Evolutionary conservation across 2,113 vertebrate genomes (phyloP), one percentile per base, ranked within the genome.

Genomic region (Columba janthina): DNA sequence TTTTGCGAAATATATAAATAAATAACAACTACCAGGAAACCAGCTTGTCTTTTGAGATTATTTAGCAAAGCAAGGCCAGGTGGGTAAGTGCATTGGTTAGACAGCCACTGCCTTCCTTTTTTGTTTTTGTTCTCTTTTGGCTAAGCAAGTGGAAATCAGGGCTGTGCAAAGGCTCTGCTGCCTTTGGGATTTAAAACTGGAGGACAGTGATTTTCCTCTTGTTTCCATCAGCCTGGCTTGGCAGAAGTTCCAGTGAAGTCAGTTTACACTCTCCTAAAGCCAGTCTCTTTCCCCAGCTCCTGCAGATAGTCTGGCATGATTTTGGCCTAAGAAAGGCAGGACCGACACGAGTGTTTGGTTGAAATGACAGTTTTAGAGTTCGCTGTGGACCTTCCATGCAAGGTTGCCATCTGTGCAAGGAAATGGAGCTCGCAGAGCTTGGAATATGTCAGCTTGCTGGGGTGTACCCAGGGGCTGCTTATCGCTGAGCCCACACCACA

Each of bases 351-450:
- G 84, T 20, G 76, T 94, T 94, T 38, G 96, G 94, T 96, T 82
- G 89, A 89, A 94, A 65, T 76, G 87, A 95, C 94, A 78, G 70
- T 93, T 94, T 90, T 28, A 57, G 95, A 94, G 89, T 94, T 95
- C 2, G 0, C 93, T 26, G 87, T 92, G 94, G 95, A 89, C 91
- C 87, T 96, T 92, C 95, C 93, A 94, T 94, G 84, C 93, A 24
- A 96, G 93, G 95, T 94, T 94, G 93, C 94, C 94, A 95, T 97
- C 95, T 94, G 89, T 97, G 94, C 95, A 44, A 95, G 96, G 95
- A 97, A 96, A 93, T 72, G 4, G 54, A 95, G 92, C 94, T 95
- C 6, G 0, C 54, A 6, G 96, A 73, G 85, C 65, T 42, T 90
- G 96, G 96, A 97, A 91, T 36, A 58, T 48, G 77, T 87, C 95